A percentile compares a stretch with the other conserved stretches of the same genome.
These are phyloP conservation scores for Nomada lathburiana DNA, from an alignment of 2,888 invertebrate genomes.

Conservation along the genomic window DNA sequence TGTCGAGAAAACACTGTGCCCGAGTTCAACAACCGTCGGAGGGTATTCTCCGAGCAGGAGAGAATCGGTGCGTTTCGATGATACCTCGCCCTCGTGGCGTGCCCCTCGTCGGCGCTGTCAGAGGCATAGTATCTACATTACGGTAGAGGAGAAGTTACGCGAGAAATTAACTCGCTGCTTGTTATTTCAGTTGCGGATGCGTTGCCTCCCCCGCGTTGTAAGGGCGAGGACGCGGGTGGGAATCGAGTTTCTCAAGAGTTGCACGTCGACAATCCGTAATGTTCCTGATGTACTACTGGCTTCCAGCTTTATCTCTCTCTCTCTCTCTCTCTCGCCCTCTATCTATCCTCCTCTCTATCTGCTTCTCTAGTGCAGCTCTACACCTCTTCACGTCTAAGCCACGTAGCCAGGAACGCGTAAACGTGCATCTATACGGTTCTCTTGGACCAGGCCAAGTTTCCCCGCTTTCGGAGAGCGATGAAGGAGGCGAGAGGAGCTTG, in stretches of 20 bases:
- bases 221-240: background rate
- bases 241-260: slow-evolving; percentile 65
- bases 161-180: slow-evolving; percentile 67
- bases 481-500: slow-evolving; percentile 35
- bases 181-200: slow-evolving; percentile 68
- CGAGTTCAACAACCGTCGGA: too few species aligned
- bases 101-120: slow-evolving; percentile 16
- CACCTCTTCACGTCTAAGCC: slow-evolving; percentile 29
- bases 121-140: slow-evolving; percentile 42
- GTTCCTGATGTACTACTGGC: slow-evolving; percentile 47
- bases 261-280: slow-evolving; percentile 61
- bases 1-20: too few species aligned
- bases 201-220: slow-evolving; percentile 24
- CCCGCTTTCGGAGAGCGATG: slow-evolving; percentile 36
- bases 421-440: slow-evolving; percentile 3
- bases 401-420: slow-evolving; percentile 6
- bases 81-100: background rate
- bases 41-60: background rate
- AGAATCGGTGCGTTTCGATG: background rate
- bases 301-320: background rate
- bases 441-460: slow-evolving; percentile 39
- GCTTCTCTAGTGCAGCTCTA: background rate
- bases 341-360: slow-evolving; percentile 9
- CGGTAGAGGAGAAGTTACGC: slow-evolving; percentile 56
- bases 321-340: too few species aligned